Evolutionary conservation across 2,113 vertebrate genomes (phyloP).

Genomic region (Brienomyrus longianalis): DNA sequence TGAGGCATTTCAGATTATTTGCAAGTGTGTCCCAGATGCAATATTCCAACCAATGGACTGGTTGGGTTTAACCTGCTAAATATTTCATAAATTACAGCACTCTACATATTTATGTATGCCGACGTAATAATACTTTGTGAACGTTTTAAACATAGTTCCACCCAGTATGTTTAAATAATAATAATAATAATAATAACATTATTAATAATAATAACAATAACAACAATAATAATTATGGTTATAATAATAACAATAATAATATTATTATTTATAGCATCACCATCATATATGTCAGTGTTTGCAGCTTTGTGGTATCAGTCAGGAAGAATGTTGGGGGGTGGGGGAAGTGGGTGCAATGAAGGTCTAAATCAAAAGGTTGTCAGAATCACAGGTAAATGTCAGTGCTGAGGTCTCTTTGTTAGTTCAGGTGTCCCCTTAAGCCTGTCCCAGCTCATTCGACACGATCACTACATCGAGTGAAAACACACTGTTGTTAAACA

Average conservation of each 20-base stretch:
- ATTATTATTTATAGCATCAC: not conserved
- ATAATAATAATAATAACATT: not conserved
- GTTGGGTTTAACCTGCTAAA: not conserved
- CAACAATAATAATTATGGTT: not conserved
- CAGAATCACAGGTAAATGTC: not conserved
- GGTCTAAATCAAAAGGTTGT: not conserved
- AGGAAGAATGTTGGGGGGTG: not conserved
- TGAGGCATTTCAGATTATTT: not conserved
- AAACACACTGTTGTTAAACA: not conserved
- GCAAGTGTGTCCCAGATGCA: not conserved
- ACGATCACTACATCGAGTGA: not conserved
- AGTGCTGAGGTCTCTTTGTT: not conserved
- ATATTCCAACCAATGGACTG: not conserved
- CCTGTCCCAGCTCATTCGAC: not conserved
- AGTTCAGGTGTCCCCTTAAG: constrained; percentile 12
- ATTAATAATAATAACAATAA: not conserved
- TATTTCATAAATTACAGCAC: not conserved
- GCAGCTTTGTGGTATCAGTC: not conserved
- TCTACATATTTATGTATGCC: not conserved
- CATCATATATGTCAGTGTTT: not conserved
- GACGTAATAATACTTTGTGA: not conserved
- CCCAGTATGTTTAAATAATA: not conserved
- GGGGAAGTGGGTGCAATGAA: not conserved
- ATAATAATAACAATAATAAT: no score
- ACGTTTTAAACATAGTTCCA: not conserved